A percentile compares a stretch with the other conserved stretches of the same genome.
Evolutionary conservation across 2,888 invertebrate species (phyloP).

Genomic region (Parascotia fuliginaria): DNA sequence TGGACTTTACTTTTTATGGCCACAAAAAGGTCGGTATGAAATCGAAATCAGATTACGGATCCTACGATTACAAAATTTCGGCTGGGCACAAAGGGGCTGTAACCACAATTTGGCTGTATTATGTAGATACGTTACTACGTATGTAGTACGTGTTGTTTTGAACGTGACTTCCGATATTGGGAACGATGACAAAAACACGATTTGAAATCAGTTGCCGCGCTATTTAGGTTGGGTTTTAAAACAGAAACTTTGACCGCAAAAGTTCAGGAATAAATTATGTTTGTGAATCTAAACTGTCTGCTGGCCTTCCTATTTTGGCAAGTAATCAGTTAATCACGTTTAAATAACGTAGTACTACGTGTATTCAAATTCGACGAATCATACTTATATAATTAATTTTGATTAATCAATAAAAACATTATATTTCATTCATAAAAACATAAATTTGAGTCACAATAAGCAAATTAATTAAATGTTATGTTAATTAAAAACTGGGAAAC

Average conservation of each 20-base stretch:
- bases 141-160: slow-evolving; percentile 53
- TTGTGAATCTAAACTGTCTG: too few relatives aligned
- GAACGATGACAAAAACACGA: slow-evolving; percentile 43
- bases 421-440: slow-evolving; percentile 23
- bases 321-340: too few relatives aligned
- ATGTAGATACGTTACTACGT: slow-evolving; percentile 51
- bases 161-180: slow-evolving; percentile 66
- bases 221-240: slow-evolving; percentile 33
- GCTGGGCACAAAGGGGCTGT: slow-evolving; percentile 57
- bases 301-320: too few relatives aligned
- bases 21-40: slow-evolving; percentile 74
- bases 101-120: slow-evolving; percentile 56
- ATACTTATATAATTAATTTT: slow-evolving; percentile 8
- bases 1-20: slow-evolving; percentile 69
- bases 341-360: slow-evolving; percentile 12
- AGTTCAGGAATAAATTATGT: slow-evolving; percentile 1
- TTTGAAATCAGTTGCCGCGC: slow-evolving; percentile 41
- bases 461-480: slow-evolving; percentile 22
- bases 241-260: slow-evolving; percentile 31
- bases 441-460: slow-evolving; percentile 18
- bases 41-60: slow-evolving; percentile 78
- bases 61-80: slow-evolving; percentile 77
- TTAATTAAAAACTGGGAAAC: slow-evolving; percentile 41
- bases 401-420: slow-evolving; percentile 23
- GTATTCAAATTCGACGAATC: slow-evolving; percentile 32